Evolutionary conservation across 2,797 vertebrate genomes (phyloP).

Genomic region (Phataginus tricuspis): DNA sequence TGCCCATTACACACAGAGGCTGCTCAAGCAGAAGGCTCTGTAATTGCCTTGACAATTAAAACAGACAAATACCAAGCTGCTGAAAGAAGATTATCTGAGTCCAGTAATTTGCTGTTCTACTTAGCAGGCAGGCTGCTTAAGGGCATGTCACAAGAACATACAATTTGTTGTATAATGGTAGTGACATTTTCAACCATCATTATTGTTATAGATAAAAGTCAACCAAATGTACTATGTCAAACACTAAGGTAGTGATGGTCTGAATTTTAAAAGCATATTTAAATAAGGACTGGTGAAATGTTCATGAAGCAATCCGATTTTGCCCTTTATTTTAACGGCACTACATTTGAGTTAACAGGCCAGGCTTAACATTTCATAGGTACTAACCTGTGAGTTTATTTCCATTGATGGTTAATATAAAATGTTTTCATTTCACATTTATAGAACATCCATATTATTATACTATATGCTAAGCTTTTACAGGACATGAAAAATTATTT

Average conservation of each 20-base stretch:
- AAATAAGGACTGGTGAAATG: conserved; percentile 42
- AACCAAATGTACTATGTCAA: conserved; percentile 81
- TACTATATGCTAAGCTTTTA: conserved; percentile 19
- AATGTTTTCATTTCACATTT: conserved; percentile 62
- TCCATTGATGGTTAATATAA: conserved; percentile 51
- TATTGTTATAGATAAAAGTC: conserved; percentile 81
- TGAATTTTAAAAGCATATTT: conserved; percentile 58
- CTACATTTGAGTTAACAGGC: conserved; percentile 28
- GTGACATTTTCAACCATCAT: conserved; percentile 85
- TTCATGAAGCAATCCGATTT: conserved; percentile 53
- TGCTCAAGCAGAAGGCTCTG: conserved; percentile 66
- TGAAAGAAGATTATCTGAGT: conserved; percentile 78
- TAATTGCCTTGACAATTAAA: conserved; percentile 88
- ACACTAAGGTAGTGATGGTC: conserved; percentile 27
- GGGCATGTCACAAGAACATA: conserved; percentile 80
- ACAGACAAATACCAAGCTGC: conserved; percentile 82
- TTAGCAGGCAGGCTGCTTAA: conserved; percentile 82
- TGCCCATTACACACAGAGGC: conserved; percentile 62
- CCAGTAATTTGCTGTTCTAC: conserved; percentile 82
- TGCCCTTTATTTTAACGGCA: conserved; percentile 35
- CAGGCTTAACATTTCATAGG: conserved; percentile 58
- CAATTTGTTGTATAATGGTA: conserved; percentile 77
- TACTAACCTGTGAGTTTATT: conserved; percentile 56
- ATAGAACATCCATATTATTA: background rate
- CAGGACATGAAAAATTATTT: conserved; percentile 22